Evolutionary conservation across 2,797 vertebrate genomes (phyloP).

Genomic region (Delichon dasypus): DNA sequence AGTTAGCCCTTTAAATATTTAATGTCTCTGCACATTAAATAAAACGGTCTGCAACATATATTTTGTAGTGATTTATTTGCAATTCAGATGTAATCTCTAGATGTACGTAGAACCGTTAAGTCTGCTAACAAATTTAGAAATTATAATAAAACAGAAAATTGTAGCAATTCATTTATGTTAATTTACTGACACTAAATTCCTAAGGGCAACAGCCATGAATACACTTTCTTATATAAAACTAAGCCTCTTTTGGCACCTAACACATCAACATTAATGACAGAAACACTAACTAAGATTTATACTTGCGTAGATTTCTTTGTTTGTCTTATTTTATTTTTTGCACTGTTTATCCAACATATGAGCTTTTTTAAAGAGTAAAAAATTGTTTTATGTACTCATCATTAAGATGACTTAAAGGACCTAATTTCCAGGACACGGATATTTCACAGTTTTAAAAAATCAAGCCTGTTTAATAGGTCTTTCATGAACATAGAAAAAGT

Average conservation of each 20-base stretch:
- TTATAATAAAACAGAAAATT: slow-evolving; percentile 22
- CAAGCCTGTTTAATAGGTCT: not conserved
- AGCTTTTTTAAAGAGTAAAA: not conserved
- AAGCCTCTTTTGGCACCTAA: not conserved
- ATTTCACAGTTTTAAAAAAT: not conserved
- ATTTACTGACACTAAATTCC: slow-evolving; percentile 35
- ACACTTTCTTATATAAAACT: not conserved
- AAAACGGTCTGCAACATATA: not conserved
- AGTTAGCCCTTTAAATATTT: slow-evolving; percentile 11
- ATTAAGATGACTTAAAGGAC: not conserved
- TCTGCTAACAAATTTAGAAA: slow-evolving; percentile 29
- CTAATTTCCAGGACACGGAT: not conserved
- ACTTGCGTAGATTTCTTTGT: not conserved
- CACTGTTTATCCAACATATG: not conserved
- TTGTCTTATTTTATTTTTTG: not conserved
- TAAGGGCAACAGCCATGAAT: not conserved
- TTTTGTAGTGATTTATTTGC: slow-evolving; percentile 39
- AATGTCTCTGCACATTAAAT: not conserved
- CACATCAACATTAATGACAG: not conserved
- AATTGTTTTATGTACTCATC: not conserved
- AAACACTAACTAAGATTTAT: not conserved
- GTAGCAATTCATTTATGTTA: slow-evolving; percentile 15
- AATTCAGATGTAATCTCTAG: slow-evolving; percentile 33
- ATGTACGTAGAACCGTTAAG: not conserved
- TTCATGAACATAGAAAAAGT: not conserved